phyloP scores from a whole-genome alignment of 2,113 vertebrate genomes.

The Diadophis punctatus region DNA sequence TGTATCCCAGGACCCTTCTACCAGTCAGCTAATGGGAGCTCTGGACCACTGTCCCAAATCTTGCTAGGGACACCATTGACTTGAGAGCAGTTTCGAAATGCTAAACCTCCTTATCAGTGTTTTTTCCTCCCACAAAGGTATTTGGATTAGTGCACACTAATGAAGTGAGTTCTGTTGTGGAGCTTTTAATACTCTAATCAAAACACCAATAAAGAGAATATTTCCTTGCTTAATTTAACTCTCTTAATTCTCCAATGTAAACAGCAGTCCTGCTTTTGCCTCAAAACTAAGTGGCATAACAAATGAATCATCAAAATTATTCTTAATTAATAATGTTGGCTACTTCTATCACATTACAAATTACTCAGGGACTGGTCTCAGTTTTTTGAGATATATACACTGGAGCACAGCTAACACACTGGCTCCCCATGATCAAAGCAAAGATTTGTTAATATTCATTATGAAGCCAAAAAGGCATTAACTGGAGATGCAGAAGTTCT shows the following conservation, averaged over 20 bases:
- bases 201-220: background rate
- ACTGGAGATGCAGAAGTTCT: background rate
- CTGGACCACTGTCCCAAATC: background rate
- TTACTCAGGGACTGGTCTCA: background rate
- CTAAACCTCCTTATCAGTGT: background rate
- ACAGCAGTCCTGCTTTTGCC: background rate
- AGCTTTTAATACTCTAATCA: background rate
- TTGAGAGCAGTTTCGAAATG: background rate
- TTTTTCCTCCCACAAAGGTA: background rate
- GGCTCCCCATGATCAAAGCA: background rate
- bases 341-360: background rate
- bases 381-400: background rate
- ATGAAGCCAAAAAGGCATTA: background rate
- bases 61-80: background rate
- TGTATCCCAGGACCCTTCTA: background rate
- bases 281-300: background rate
- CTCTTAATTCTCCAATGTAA: background rate
- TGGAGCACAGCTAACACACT: background rate
- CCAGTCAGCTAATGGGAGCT: background rate
- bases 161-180: background rate
- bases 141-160: background rate
- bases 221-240: background rate
- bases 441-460: background rate
- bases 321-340: background rate
- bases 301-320: constrained; percentile 7